A percentile compares a stretch with the other conserved stretches of the same genome.
These are phyloP conservation scores for Plectrocnemia conspersa DNA, from an alignment of 1,140 invertebrate species.

Conservation along the genomic window DNA sequence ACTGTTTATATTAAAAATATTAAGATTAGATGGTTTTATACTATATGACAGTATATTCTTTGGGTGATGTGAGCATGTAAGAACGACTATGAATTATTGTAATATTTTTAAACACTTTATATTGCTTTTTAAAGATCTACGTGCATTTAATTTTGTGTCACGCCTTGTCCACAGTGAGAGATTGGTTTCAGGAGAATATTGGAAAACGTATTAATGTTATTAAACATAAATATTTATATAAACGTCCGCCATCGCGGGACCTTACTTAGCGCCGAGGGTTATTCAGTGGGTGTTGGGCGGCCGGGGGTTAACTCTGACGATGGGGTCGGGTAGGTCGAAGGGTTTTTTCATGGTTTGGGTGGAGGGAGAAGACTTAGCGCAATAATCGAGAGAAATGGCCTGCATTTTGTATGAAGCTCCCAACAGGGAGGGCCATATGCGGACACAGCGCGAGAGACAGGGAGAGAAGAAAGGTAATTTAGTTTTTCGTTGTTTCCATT, in stretches of 20 bases:
- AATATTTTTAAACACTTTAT: no score
- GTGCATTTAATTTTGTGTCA: no score
- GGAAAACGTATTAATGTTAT: slow-evolving; percentile 20
- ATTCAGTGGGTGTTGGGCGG: slow-evolving; percentile 8
- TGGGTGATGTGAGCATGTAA: no score
- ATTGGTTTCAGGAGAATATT: no score
- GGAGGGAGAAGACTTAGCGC: slow-evolving; percentile 30
- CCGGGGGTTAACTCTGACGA: slow-evolving; percentile 10
- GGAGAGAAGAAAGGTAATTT: slow-evolving; percentile 32
- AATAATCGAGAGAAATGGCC: slow-evolving; percentile 48
- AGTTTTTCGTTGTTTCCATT: slow-evolving; percentile 35
- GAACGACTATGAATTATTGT: no score
- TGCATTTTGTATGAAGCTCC: slow-evolving; percentile 44
- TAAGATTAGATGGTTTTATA: no score
- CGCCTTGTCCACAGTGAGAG: no score
- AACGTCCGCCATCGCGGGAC: slow-evolving; percentile 25
- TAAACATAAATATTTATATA: slow-evolving; percentile 27
- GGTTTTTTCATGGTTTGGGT: neutral
- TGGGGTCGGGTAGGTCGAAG: slow-evolving; percentile 12
- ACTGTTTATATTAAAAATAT: no score
- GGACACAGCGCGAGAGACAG: neutral
- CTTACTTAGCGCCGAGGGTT: slow-evolving; percentile 30
- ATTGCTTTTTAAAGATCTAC: no score
- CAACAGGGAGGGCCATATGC: slow-evolving; percentile 25
- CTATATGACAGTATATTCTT: no score